Conservation (phyloP, 2,113 vertebrate species). For the Cyanoliseus patagonus region DNA sequence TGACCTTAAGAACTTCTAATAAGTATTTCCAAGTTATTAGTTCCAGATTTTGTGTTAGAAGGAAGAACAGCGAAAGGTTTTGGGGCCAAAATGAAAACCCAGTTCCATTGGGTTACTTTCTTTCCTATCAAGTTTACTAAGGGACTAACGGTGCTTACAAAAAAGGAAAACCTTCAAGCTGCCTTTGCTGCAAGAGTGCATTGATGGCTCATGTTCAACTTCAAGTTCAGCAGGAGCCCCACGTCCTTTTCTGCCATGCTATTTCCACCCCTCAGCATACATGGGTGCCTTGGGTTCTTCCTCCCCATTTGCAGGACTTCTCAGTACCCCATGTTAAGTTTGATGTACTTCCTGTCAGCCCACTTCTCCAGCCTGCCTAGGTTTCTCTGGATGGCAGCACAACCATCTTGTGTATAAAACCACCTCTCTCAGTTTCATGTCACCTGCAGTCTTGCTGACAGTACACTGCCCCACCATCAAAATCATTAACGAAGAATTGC, state of each 20-base stretch:
- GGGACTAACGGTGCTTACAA: neutral
- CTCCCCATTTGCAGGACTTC: neutral
- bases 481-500: neutral
- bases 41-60: neutral
- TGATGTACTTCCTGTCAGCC: neutral
- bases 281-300: neutral
- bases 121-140: neutral
- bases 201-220: neutral
- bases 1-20: neutral
- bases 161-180: neutral
- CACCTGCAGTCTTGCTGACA: neutral
- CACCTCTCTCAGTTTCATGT: neutral
- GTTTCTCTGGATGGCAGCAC: neutral
- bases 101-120: neutral
- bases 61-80: neutral
- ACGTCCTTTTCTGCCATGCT: neutral
- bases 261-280: neutral
- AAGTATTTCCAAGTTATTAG: neutral
- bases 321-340: neutral
- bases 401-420: neutral
- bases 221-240: neutral
- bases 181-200: neutral
- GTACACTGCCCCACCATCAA: neutral
- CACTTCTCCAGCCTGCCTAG: neutral
- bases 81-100: neutral